These are phyloP conservation scores for Neotoxoptera formosana DNA, from an alignment of 1,140 invertebrate species.

Conservation along the genomic window DNA sequence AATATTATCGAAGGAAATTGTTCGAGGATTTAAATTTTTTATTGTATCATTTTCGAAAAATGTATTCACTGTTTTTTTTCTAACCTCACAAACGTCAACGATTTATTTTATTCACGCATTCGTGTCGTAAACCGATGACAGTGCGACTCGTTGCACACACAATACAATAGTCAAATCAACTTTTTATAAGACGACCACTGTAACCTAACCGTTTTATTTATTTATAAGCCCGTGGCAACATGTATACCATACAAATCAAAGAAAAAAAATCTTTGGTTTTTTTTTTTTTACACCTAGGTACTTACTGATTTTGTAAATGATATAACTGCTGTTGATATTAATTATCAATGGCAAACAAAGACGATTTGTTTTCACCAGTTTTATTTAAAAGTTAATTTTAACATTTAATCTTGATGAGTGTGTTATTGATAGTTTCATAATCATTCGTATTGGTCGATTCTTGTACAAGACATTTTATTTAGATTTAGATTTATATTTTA, in stretches of 20 bases:
- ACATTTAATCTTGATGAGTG: not conserved
- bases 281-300: not conserved
- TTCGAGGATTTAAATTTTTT: not conserved
- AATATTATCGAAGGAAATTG: not conserved
- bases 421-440: not conserved
- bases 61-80: not conserved
- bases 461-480: too few species aligned
- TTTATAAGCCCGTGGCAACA: not conserved
- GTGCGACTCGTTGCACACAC: not conserved
- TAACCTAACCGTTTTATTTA: not conserved
- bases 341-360: not conserved
- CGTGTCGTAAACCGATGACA: not conserved
- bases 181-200: conserved; percentile 5
- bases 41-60: not conserved
- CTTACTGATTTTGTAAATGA: not conserved
- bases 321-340: not conserved
- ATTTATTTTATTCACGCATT: not conserved
- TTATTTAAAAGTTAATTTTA: not conserved
- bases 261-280: not conserved
- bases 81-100: not conserved
- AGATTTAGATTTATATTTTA: too few species aligned
- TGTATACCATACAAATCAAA: not conserved
- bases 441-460: not conserved
- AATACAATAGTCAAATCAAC: conserved; percentile 7
- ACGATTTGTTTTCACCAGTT: not conserved